Base-by-base conservation (phyloP, 2,888 invertebrate species). In the Agonopterix arenella region DNA sequence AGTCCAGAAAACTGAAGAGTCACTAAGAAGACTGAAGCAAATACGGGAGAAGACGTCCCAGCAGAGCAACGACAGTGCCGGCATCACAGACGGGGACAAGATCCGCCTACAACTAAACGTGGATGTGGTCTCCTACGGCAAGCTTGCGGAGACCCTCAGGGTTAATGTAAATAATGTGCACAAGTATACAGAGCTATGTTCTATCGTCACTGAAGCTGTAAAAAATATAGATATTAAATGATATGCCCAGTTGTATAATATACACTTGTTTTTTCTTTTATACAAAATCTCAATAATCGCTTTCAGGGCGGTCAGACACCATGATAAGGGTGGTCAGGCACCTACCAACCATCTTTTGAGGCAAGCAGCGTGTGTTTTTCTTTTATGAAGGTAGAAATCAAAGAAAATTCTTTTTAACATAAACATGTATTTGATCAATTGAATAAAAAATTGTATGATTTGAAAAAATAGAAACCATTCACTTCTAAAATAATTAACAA, bases 1-100 rank as follows among this genome's bases (percentile, higher is more conserved):
- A 1, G 98, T 98, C 8, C 96, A 96, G 76, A 97, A 95, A 85
- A 98, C 98, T 61, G 98, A 98, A 75, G 98, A 98, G 73, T 98
- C 98, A 50, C 84, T 99, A 58, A 92, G 96, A 70, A 92, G 97
- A 63, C 89, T 99, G 71, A 98, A 97, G 81, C 94, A 95, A 79
- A 93, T 94, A 13, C 91, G 96, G 56, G 94, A 95, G 52, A 90
- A 90, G 69, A 69, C 73, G 45, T 68, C 77, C 52, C 74, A 73
- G 36, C 82, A 78, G 74, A 80, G 80, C 50, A 84, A 74, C 51
- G 93, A 91, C 55, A 84, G 73, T 56, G 90, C 90, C 45, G 92
- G 92, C n/a, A 84, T 93, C 57, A 93, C 93, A 28, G 98, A 98
- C 72, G 98, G 98, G 73, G 97, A 97, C 73, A 99, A 98, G 85